These are phyloP conservation scores for Maconellicoccus hirsutus DNA, from an alignment of 1,140 invertebrate species.

Conservation along the genomic window DNA sequence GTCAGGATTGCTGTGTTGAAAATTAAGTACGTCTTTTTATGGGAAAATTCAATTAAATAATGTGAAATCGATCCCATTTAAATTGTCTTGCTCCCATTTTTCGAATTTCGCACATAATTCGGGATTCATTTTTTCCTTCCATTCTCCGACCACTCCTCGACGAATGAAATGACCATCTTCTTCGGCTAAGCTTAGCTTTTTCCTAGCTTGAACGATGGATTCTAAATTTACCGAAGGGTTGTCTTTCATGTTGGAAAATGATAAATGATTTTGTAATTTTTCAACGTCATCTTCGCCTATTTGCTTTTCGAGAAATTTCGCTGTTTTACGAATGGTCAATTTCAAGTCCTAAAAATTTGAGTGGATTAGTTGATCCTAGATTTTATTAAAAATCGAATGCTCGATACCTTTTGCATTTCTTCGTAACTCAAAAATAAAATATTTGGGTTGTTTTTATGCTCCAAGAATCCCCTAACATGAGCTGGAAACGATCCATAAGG, in stretches of 20 bases:
- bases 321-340: slow-evolving; percentile 52
- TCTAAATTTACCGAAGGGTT: slow-evolving; percentile 57
- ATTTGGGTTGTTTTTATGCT: slow-evolving; percentile 31
- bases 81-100: slow-evolving; percentile 53
- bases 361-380: neutral
- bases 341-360: slow-evolving; percentile 42
- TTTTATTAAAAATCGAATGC: no score
- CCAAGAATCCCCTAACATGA: slow-evolving; percentile 35
- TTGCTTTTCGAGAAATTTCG: slow-evolving; percentile 55
- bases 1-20: no score
- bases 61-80: slow-evolving; percentile 12
- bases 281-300: slow-evolving; percentile 51
- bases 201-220: slow-evolving; percentile 36
- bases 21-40: no score
- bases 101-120: slow-evolving; percentile 58
- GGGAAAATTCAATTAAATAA: slow-evolving; percentile 10
- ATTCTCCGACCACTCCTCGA: slow-evolving; percentile 74
- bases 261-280: slow-evolving; percentile 55
- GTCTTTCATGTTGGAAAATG: slow-evolving; percentile 50
- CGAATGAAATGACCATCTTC: slow-evolving; percentile 55
- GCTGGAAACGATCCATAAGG: slow-evolving; percentile 32
- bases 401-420: slow-evolving; percentile 37
- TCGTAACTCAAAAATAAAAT: slow-evolving; percentile 41
- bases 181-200: slow-evolving; percentile 36
- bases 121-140: slow-evolving; percentile 65